Evolutionary conservation across 35 echinoderm and acorn worm species (phyloP).

Genomic region (Heliocidaris tuberculata): DNA sequence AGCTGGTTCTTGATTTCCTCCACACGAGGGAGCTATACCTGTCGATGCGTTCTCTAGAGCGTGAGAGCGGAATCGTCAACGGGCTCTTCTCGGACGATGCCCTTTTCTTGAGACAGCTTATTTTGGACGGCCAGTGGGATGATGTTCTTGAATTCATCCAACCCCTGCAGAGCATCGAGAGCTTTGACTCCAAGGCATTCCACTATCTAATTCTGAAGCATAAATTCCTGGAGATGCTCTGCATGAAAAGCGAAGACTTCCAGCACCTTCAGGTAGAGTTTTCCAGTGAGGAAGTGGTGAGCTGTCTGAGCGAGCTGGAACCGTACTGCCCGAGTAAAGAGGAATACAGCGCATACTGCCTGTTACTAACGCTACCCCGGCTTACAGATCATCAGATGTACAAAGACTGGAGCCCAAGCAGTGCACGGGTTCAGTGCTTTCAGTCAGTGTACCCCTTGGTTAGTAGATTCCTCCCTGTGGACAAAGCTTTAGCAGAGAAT

Average conservation of each 20-base stretch:
- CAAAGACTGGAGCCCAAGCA: slow-evolving; percentile 98
- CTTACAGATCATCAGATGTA: slow-evolving; percentile 86
- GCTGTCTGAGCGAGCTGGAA: slow-evolving; percentile 87
- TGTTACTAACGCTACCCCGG: slow-evolving; percentile 83
- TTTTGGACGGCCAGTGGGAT: slow-evolving; percentile 95
- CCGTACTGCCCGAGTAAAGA: slow-evolving; percentile 91
- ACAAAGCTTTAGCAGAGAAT: slow-evolving; percentile 77
- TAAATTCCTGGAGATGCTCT: slow-evolving; percentile 95
- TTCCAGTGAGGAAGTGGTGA: slow-evolving; percentile 87
- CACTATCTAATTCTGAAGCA: slow-evolving; percentile 89
- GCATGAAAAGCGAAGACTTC: slow-evolving; percentile 92
- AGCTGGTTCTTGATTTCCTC: slow-evolving; percentile 93
- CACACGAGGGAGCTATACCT: slow-evolving; percentile 73
- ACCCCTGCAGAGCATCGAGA: slow-evolving; percentile 84
- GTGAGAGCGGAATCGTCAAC: slow-evolving; percentile 91
- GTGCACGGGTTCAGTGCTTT: slow-evolving; percentile 92
- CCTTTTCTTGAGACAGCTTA: slow-evolving; percentile 88
- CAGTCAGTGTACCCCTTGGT: slow-evolving; percentile 80
- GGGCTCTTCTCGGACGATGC: slow-evolving; percentile 91
- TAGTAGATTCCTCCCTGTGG: slow-evolving; percentile 81
- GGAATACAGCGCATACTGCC: slow-evolving; percentile 90
- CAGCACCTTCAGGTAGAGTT: slow-evolving; percentile 95
- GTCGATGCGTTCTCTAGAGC: slow-evolving; percentile 91
- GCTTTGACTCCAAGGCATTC: slow-evolving; percentile 84
- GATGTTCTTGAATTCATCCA: slow-evolving; percentile 98